phyloP scores from a whole-genome alignment of 2,797 vertebrate genomes.

The Oceanodroma leucorhoa region DNA sequence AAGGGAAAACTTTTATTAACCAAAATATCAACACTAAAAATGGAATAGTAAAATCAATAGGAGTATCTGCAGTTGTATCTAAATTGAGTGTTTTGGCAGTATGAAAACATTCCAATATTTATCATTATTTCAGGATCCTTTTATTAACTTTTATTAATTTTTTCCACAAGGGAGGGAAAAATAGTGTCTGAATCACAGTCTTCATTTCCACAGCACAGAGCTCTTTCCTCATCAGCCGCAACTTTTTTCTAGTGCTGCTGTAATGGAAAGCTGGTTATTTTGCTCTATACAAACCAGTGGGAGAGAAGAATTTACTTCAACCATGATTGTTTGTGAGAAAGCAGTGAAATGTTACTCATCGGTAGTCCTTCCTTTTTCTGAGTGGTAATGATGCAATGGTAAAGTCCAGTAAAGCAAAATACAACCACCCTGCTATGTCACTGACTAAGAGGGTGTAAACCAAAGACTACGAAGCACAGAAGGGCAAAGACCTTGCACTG shows the following conservation, averaged over 20 bases:
- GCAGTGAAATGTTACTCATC: not conserved
- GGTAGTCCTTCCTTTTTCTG: not conserved
- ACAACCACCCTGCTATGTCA: rapidly evolving
- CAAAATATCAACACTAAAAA: not conserved
- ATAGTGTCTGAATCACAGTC: not conserved
- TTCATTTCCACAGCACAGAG: not conserved
- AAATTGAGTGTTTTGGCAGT: not conserved
- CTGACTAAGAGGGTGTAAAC: not conserved
- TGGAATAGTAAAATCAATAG: not conserved
- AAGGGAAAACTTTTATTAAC: not conserved
- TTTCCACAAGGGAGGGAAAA: not conserved
- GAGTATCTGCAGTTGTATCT: not conserved
- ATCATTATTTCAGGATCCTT: not conserved
- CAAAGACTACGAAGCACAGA: not conserved
- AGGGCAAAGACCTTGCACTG: not conserved
- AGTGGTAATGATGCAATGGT: not conserved
- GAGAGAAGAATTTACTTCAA: not conserved
- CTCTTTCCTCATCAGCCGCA: not conserved
- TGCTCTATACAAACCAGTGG: not conserved
- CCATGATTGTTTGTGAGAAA: not conserved
- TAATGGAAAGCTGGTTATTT: not conserved
- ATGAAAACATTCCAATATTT: not conserved
- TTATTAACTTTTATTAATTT: not conserved
- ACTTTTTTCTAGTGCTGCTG: not conserved
- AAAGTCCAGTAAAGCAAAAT: not conserved